Percentiles rank a stretch among this genome's conserved stretches.
Evolutionary conservation across 2,113 vertebrate genomes (phyloP).

Genomic region (Gasterosteus nipponicus): DNA sequence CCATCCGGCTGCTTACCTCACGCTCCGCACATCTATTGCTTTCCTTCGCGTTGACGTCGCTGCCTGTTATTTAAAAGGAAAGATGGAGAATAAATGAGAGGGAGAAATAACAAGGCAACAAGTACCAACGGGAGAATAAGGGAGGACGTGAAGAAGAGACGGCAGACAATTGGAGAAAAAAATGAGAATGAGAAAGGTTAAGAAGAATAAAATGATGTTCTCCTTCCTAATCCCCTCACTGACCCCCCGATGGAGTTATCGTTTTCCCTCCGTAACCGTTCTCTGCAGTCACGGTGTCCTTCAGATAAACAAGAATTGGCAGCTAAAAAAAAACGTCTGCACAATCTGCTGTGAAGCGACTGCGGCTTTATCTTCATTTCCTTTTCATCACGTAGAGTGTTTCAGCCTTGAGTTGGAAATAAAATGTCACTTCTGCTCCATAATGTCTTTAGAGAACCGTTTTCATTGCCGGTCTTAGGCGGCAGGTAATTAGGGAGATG

Average conservation of each 20-base stretch:
- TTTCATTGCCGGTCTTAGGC: neutral
- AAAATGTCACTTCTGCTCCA: constrained; percentile 25
- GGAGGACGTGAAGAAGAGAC: neutral
- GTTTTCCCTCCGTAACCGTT: constrained; percentile 47
- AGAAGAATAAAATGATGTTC: neutral
- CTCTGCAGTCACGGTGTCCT: constrained; percentile 25
- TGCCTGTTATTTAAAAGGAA: constrained; percentile 39
- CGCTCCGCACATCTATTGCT: constrained; percentile 31
- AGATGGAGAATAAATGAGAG: constrained; percentile 35
- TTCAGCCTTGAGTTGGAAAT: neutral
- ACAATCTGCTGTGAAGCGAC: constrained; percentile 21
- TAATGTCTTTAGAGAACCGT: constrained; percentile 31
- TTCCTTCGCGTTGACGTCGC: constrained; percentile 19
- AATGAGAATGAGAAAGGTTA: constrained; percentile 6
- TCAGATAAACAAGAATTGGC: constrained; percentile 51
- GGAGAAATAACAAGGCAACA: neutral
- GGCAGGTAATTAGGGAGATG: constrained; percentile 19
- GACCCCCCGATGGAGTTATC: constrained; percentile 61
- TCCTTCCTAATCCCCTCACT: constrained; percentile 13
- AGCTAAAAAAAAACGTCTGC: constrained; percentile 31
- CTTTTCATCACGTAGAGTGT: constrained; percentile 15
- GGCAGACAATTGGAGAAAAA: neutral
- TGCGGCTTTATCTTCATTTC: constrained; percentile 27
- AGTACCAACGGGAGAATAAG: neutral
- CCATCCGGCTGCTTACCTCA: constrained; percentile 53